Base-by-base conservation (phyloP, 2,113 vertebrate species). In the Brachionichthys hirsutus region DNA sequence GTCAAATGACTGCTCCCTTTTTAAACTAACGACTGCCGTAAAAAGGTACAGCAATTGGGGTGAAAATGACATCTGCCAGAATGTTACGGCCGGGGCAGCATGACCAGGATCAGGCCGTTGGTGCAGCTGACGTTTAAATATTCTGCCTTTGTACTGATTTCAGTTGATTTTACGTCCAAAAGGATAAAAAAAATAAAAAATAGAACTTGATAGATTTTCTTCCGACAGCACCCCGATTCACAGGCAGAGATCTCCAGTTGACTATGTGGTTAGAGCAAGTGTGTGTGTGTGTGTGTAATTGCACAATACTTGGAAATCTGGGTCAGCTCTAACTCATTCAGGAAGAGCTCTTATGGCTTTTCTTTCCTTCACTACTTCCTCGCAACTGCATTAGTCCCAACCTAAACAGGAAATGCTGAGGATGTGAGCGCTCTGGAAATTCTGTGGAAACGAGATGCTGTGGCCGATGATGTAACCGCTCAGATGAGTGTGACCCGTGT, bases 331-430 rank as follows among this genome's bases (percentile, higher is more conserved):
- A 65, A 54, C 36, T 67, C 63, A 38, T 78, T 54, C 54, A 73
- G 52, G 22, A 55, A 65, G 64, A 13, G 17, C 41, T 69, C 24
- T 49, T 49, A 15, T 24, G 4, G 2, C 18, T 49, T 63, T 47
- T 30, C 17, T 43, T 30, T 12, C 12, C 43, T 44, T 53, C 53
- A 48, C 9, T 46, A 65, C 69, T n/a, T n/a, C n/a, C 22, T 56
- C 57, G 56, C 73, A 80, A 76, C 71, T 70, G 52, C 35, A 34
- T 54, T 67, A 17, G 60, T 62, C 30, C 43, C 16, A 41, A 53
- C 35, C 67, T 35, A 73, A 79, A 81, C 68, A 75, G 73, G 75
- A 78, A 76, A 58, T 75, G 14, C 56, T 50, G 40, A 54, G 51
- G 68, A 65, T 70, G 65, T 55, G 61, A 77, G 56, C 41, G 3